phyloP scores from a whole-genome alignment of 2,797 vertebrate genomes.

The Dermochelys coriacea region DNA sequence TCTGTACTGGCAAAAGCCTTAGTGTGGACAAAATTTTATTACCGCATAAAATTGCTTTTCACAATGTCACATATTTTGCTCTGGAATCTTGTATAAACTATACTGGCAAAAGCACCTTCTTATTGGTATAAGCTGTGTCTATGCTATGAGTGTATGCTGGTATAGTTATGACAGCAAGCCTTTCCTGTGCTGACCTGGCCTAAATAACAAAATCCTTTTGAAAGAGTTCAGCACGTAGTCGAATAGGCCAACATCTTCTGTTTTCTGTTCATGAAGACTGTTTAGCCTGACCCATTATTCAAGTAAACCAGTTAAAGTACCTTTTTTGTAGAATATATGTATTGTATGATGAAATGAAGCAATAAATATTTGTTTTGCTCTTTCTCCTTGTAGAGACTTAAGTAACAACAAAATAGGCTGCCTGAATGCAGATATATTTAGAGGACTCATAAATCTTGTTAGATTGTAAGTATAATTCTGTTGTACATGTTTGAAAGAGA shows the following conservation, averaged over 20 bases:
- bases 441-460: constrained; percentile 90
- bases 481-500: background rate
- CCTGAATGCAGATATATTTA: constrained; percentile 93
- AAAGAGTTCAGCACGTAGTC: background rate
- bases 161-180: background rate
- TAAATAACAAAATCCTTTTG: background rate
- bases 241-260: background rate
- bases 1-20: background rate
- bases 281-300: background rate
- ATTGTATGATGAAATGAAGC: background rate
- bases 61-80: background rate
- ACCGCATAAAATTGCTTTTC: background rate
- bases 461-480: constrained; percentile 91
- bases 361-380: background rate
- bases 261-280: background rate
- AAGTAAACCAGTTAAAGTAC: background rate
- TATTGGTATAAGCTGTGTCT: background rate
- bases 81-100: too few relatives aligned
- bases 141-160: background rate
- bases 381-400: constrained; percentile 87
- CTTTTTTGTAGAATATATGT: background rate
- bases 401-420: constrained; percentile 98
- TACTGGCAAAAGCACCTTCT: too few relatives aligned
- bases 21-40: background rate
- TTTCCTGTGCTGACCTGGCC: background rate